Evolutionary conservation across 2,113 vertebrate species (phyloP).

Genomic region (Anolis carolinensis): DNA sequence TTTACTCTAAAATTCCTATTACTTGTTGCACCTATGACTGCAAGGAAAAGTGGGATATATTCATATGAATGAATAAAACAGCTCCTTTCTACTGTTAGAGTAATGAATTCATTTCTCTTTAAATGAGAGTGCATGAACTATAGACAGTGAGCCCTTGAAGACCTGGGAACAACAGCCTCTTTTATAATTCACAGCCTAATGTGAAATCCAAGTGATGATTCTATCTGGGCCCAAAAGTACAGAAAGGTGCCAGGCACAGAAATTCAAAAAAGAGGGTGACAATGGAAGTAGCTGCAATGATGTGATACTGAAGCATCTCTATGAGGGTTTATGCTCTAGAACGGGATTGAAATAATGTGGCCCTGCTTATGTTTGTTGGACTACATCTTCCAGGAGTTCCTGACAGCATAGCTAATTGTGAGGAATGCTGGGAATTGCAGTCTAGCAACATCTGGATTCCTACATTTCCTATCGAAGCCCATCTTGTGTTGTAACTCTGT

Average conservation of each 20-base stretch:
- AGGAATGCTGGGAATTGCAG: no score
- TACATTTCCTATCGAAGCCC: no score
- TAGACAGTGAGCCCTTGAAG: background rate
- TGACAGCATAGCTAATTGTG: no score
- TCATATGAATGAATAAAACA: background rate
- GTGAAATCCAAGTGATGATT: background rate
- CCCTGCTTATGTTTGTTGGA: no score
- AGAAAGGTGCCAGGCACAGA: background rate
- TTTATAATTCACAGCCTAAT: background rate
- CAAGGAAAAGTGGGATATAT: background rate
- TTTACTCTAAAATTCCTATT: background rate
- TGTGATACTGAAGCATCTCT: background rate
- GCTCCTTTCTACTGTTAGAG: background rate
- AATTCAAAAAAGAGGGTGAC: background rate
- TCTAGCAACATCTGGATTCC: no score
- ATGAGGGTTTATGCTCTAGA: no score
- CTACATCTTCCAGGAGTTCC: no score
- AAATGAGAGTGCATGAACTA: background rate
- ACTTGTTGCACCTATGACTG: background rate
- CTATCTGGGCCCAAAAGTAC: background rate
- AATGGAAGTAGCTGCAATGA: background rate
- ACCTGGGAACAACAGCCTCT: conserved; percentile 14
- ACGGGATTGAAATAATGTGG: no score
- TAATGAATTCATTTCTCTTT: background rate
- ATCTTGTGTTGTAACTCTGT: background rate